Percentiles rank a stretch among this genome's conserved stretches.
Conservation (phyloP, 2,888 invertebrate species). For the Conomelus anceps region DNA sequence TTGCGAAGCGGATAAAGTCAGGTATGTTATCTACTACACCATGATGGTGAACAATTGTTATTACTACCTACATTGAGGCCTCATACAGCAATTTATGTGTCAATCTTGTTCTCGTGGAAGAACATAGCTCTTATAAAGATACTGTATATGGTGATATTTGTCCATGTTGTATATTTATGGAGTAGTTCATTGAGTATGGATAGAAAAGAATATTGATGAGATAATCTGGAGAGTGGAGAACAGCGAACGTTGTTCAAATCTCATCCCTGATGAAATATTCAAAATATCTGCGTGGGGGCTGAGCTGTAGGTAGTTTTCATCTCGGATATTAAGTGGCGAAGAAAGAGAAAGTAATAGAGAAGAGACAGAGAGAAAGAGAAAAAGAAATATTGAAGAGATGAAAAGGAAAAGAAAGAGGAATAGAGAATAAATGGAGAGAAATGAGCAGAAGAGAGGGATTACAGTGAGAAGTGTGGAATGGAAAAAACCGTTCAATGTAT, state of each 20-base stretch:
- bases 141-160: neutral
- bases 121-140: no score
- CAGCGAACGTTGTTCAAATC: neutral
- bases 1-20: no score
- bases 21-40: no score
- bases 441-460: neutral
- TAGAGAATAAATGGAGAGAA: neutral
- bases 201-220: neutral
- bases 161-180: neutral
- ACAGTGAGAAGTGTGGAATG: neutral
- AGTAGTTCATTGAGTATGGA: neutral
- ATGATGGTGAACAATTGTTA: no score
- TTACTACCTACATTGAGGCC: no score
- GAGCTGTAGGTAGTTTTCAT: neutral
- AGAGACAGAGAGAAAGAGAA: neutral
- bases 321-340: neutral
- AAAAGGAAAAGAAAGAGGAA: neutral
- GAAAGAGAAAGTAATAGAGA: neutral
- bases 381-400: neutral
- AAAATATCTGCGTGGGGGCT: neutral
- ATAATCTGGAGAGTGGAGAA: neutral
- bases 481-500: neutral
- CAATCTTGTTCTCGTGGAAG: no score
- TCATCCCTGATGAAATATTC: neutral
- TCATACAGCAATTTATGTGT: no score